These are phyloP conservation scores for Catamblyrhynchus diadema DNA, from an alignment of 2,797 vertebrate species.

Conservation along the genomic window DNA sequence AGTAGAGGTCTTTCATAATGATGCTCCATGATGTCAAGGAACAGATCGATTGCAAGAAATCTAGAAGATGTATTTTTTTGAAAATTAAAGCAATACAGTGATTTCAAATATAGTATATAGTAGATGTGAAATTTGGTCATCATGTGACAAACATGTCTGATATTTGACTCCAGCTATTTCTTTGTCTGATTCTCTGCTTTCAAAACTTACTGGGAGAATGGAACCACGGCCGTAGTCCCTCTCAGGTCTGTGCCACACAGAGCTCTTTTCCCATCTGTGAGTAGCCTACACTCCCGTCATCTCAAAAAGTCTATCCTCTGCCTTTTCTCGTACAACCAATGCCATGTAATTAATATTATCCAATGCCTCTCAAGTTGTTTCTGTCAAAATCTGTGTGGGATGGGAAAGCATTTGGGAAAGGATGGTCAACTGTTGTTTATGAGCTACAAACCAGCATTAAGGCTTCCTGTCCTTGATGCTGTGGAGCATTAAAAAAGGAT, in stretches of 20 bases:
- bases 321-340: background rate
- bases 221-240: fast-evolving
- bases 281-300: background rate
- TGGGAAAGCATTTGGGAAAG: background rate
- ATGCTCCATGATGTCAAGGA: background rate
- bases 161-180: background rate
- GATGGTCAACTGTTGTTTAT: background rate
- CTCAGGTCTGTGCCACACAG: background rate
- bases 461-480: background rate
- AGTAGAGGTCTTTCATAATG: background rate
- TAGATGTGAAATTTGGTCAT: background rate
- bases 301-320: background rate
- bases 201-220: background rate
- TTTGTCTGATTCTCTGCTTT: background rate
- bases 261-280: background rate
- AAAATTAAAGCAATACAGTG: background rate
- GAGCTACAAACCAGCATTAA: background rate
- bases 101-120: background rate
- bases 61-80: background rate
- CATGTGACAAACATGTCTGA: background rate
- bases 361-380: background rate
- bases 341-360: background rate
- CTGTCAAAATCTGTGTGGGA: background rate
- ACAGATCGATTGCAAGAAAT: background rate
- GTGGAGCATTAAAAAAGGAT: background rate